phyloP scores from a whole-genome alignment of 2,797 vertebrate species.

The Bradypodion ventrale region DNA sequence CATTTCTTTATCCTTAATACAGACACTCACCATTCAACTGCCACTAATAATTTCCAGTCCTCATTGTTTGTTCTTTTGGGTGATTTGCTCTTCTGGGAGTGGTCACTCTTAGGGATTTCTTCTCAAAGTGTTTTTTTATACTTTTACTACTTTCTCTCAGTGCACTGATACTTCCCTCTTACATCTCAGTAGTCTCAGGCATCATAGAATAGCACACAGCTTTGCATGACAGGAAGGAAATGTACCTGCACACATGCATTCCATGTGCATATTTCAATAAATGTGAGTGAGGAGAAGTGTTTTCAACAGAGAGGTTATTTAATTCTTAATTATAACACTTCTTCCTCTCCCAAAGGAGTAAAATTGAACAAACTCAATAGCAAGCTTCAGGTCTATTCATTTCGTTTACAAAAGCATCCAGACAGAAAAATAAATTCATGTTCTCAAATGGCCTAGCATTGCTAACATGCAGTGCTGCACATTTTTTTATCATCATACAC shows the following conservation, averaged over 20 bases:
- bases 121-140: background rate
- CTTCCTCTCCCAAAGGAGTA: background rate
- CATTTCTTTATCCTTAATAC: too few species aligned
- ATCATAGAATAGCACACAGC: too few species aligned
- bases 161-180: background rate
- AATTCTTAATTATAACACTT: background rate
- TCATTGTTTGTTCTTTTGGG: background rate
- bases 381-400: background rate
- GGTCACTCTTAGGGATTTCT: background rate
- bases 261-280: too few species aligned
- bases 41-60: background rate
- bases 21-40: background rate
- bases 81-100: background rate
- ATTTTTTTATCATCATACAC: background rate
- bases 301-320: background rate
- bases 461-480: background rate
- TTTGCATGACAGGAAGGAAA: too few species aligned
- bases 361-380: background rate
- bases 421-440: background rate
- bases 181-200: too few species aligned
- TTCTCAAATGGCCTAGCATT: background rate
- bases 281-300: background rate
- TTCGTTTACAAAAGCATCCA: too few species aligned
- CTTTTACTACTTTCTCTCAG: background rate
- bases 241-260: too few species aligned